Evolutionary conservation across 1,140 invertebrate species (phyloP).

Genomic region (Neodiprion fabricii): DNA sequence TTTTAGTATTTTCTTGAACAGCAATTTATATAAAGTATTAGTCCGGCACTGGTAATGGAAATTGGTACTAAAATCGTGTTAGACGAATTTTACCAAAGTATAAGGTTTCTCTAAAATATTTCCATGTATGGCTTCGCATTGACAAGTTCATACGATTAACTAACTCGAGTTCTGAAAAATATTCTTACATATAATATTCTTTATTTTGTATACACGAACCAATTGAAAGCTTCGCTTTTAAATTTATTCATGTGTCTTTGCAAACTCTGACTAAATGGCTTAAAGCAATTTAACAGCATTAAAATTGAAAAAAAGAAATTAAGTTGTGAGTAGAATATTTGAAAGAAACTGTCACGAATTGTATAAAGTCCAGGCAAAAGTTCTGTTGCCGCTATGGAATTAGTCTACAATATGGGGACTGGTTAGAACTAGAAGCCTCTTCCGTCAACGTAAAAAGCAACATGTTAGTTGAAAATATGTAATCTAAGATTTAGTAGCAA

Average conservation of each 20-base stretch:
- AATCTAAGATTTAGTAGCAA: conserved; percentile 42
- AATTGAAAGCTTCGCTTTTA: neutral
- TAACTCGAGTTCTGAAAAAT: neutral
- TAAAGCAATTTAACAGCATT: neutral
- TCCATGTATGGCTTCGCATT: conserved; percentile 2
- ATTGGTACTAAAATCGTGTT: neutral
- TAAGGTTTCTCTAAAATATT: neutral
- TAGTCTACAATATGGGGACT: neutral
- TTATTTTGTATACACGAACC: too few relatives aligned
- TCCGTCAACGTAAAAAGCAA: conserved; percentile 25
- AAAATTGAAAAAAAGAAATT: neutral
- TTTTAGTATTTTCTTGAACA: too few relatives aligned
- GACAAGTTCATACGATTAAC: neutral
- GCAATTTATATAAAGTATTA: too few relatives aligned
- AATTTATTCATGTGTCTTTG: neutral
- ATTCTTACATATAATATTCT: neutral
- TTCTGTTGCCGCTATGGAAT: neutral
- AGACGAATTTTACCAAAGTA: neutral
- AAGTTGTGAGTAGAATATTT: neutral
- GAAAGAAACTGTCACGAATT: neutral
- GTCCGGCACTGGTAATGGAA: too few relatives aligned
- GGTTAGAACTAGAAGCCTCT: neutral
- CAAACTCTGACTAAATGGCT: neutral
- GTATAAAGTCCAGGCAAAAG: neutral
- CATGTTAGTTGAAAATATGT: conserved; percentile 41